Percentiles rank a stretch among this genome's conserved stretches.
Conservation (phyloP, 2,113 vertebrate genomes). For the Chitala chitala region DNA sequence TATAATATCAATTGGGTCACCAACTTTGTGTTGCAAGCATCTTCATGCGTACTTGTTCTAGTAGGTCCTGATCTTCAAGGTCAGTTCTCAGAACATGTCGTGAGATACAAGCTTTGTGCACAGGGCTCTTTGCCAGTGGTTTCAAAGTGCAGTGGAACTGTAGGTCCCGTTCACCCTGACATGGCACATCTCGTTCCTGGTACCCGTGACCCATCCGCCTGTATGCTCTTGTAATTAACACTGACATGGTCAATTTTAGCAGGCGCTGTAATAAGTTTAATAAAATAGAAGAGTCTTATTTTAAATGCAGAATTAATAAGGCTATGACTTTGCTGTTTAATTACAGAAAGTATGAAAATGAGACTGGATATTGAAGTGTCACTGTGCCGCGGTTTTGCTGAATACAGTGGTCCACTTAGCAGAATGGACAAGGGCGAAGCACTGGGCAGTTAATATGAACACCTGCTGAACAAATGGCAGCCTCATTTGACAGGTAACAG, state of each 20-base stretch:
- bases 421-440: slow-evolving; percentile 6
- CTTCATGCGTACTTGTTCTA: too few species aligned
- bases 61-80: too few species aligned
- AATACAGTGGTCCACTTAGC: slow-evolving; percentile 14
- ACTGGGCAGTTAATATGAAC: background rate
- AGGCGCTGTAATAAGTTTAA: slow-evolving; percentile 24
- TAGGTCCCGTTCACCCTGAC: background rate
- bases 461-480: slow-evolving; percentile 8
- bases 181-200: background rate
- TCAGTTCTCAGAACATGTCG: too few species aligned
- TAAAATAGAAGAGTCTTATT: slow-evolving; percentile 30
- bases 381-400: slow-evolving; percentile 22
- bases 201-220: background rate
- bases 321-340: slow-evolving; percentile 19
- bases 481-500: background rate
- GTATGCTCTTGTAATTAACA: slow-evolving; percentile 14
- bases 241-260: background rate
- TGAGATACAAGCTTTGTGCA: background rate
- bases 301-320: slow-evolving; percentile 27
- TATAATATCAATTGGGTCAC: too few species aligned
- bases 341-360: slow-evolving; percentile 26
- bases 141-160: background rate
- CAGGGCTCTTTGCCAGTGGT: background rate
- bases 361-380: slow-evolving; percentile 19
- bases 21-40: too few species aligned